Conservation (phyloP, 1,140 invertebrate genomes). For the Macrosteles quadrilineatus region DNA sequence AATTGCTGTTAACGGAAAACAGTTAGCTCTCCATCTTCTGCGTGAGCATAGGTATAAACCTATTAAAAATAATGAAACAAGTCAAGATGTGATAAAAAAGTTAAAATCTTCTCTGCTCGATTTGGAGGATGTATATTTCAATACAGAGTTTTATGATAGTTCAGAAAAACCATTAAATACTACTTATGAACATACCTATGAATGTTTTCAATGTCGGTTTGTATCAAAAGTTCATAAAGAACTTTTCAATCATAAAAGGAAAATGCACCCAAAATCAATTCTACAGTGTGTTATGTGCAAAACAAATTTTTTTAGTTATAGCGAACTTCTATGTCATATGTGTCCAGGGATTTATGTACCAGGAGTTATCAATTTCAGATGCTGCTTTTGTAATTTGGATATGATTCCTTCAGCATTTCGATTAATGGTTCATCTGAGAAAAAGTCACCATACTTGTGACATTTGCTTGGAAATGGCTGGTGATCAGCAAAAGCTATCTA, state of each 20-base stretch:
- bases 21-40: conserved; percentile 74
- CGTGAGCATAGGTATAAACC: conserved; percentile 73
- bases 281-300: conserved; percentile 83
- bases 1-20: conserved; percentile 78
- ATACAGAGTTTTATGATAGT: conserved; percentile 68
- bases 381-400: conserved; percentile 71
- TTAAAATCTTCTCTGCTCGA: conserved; percentile 65
- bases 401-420: conserved; percentile 79
- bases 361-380: conserved; percentile 63
- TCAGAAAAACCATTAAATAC: conserved; percentile 55
- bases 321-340: conserved; percentile 79
- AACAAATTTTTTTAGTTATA: conserved; percentile 80
- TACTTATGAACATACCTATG: conserved; percentile 62
- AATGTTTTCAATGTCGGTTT: conserved; percentile 82
- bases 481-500: conserved; percentile 74
- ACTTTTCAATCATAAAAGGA: conserved; percentile 78
- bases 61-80: conserved; percentile 63
- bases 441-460: conserved; percentile 79
- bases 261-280: conserved; percentile 79
- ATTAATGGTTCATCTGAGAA: conserved; percentile 81
- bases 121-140: conserved; percentile 65
- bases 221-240: conserved; percentile 75
- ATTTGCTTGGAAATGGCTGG: conserved; percentile 78
- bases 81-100: conserved; percentile 66
- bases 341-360: conserved; percentile 74